Percentiles rank a stretch among this genome's conserved stretches.
Evolutionary conservation across 1,140 invertebrate genomes (phyloP).

Genomic region (Agrypnia vestita): DNA sequence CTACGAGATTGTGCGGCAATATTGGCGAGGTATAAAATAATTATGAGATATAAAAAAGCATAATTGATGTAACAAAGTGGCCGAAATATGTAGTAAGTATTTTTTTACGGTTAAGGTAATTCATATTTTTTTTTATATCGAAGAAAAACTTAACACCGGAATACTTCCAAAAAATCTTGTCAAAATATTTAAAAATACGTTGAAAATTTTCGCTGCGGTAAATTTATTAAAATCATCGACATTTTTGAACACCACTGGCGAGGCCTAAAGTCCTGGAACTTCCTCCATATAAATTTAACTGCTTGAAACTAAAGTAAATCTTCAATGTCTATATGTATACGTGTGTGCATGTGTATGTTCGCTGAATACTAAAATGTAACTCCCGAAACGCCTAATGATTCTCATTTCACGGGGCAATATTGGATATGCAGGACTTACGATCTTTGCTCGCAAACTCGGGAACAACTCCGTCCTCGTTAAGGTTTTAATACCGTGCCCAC

Average conservation of each 20-base stretch:
- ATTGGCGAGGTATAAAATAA: too few relatives aligned
- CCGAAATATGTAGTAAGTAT: too few relatives aligned
- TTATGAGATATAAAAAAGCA: too few relatives aligned
- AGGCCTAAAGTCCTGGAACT: constrained; percentile 8
- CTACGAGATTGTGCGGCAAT: too few relatives aligned
- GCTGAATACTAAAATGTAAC: neutral
- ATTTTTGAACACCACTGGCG: neutral
- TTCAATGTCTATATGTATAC: neutral
- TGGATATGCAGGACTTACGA: constrained; percentile 24
- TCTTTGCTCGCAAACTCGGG: neutral
- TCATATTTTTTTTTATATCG: too few relatives aligned
- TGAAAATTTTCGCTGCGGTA: neutral
- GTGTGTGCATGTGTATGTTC: neutral
- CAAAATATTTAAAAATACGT: too few relatives aligned
- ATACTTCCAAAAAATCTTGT: too few relatives aligned
- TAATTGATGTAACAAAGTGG: too few relatives aligned
- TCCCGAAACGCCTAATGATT: neutral
- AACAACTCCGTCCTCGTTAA: neutral
- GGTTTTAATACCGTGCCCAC: too few relatives aligned
- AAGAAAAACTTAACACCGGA: too few relatives aligned
- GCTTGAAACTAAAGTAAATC: constrained; percentile 8
- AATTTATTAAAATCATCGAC: neutral
- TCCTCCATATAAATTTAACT: constrained; percentile 24
- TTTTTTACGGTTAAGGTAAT: too few relatives aligned
- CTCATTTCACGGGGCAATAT: neutral